phyloP scores from a whole-genome alignment of 1,140 invertebrate species.

The Muscidifurax raptorellus region DNA sequence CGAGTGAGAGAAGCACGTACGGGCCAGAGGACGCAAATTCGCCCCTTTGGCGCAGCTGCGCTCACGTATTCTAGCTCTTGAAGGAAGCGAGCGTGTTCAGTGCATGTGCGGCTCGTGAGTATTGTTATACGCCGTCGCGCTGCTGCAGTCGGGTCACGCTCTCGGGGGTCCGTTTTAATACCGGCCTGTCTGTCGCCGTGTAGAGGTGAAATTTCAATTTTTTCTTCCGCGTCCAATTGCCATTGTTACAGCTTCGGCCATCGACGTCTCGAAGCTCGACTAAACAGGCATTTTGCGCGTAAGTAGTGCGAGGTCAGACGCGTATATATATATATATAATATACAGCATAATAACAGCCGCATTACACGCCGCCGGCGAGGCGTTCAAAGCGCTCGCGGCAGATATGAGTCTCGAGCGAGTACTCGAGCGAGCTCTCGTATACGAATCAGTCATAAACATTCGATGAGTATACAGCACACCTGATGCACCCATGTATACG shows the following conservation, averaged over 20 bases:
- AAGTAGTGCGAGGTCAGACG: too few relatives aligned
- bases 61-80: conserved; percentile 12
- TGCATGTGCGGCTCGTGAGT: background rate
- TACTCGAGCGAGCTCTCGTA: too few relatives aligned
- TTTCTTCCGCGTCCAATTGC: background rate
- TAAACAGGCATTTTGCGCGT: background rate
- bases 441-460: too few relatives aligned
- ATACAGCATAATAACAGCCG: too few relatives aligned
- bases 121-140: background rate
- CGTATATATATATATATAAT: too few relatives aligned
- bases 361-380: too few relatives aligned
- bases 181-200: background rate
- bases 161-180: conserved; percentile 4
- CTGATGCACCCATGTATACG: too few relatives aligned
- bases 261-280: background rate
- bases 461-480: too few relatives aligned
- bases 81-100: conserved; percentile 2
- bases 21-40: background rate
- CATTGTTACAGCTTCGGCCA: too few relatives aligned
- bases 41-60: conserved; percentile 7
- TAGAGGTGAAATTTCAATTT: background rate
- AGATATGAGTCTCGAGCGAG: too few relatives aligned
- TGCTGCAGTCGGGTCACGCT: background rate
- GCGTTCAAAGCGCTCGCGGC: too few relatives aligned
- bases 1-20: background rate